These are phyloP conservation scores for Chaetorhynchus papuensis DNA, from an alignment of 2,113 vertebrate genomes.

Conservation along the genomic window DNA sequence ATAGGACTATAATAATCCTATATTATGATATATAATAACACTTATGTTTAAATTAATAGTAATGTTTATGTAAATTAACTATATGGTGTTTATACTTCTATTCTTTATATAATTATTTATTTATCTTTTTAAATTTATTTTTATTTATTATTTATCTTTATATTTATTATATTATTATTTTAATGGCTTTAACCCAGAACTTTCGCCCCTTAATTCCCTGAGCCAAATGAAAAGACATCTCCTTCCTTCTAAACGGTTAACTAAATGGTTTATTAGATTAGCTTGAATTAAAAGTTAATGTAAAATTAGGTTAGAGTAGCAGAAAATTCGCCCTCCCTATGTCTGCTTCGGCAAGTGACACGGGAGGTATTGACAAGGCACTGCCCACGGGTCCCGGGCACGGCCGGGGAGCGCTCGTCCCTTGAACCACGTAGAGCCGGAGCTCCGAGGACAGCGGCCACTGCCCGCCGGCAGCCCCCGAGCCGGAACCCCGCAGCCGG, in stretches of 20 bases:
- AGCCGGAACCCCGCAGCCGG: background rate
- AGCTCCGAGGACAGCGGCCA: background rate
- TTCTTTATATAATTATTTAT: background rate
- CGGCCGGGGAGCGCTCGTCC: too few relatives aligned
- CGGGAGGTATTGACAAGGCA: accelerated
- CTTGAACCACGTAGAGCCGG: accelerated
- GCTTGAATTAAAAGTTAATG: background rate
- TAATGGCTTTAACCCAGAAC: background rate
- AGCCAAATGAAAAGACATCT: background rate
- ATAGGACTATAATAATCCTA: background rate
- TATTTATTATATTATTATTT: background rate
- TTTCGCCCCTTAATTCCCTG: background rate
- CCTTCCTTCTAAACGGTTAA: background rate
- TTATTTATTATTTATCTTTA: background rate
- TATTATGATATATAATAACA: background rate
- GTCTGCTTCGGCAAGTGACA: background rate
- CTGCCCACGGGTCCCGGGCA: background rate
- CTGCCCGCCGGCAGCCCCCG: background rate
- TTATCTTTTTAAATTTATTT: too few relatives aligned
- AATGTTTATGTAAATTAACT: background rate
- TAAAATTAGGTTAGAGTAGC: background rate
- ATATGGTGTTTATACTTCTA: background rate
- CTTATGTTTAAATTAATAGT: background rate
- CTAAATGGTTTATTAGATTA: background rate
- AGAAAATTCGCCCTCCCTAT: background rate